phyloP scores from a whole-genome alignment of 2,888 invertebrate species.

The Hypsopygia costalis region DNA sequence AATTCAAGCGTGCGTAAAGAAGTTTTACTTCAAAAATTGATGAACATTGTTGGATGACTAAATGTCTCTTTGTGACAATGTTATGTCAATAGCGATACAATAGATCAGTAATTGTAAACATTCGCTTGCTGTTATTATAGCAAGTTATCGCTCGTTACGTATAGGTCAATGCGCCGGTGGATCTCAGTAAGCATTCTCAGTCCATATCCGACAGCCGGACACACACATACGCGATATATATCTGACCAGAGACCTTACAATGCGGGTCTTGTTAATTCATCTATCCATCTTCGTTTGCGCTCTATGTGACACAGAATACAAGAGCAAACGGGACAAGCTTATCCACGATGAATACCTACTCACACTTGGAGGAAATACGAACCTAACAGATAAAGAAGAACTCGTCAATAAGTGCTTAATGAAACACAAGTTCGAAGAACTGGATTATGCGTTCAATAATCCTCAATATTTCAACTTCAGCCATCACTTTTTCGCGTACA shows the following conservation, averaged over 20 bases:
- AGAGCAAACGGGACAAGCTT: constrained; percentile 55
- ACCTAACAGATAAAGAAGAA: constrained; percentile 68
- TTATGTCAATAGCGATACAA: neutral
- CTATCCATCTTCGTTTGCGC: constrained; percentile 15
- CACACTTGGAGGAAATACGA: constrained; percentile 73
- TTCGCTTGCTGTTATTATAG: constrained; percentile 1
- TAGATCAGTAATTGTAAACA: neutral
- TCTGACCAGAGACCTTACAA: constrained; percentile 11
- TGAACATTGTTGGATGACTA: too few relatives aligned
- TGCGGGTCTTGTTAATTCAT: constrained; percentile 11
- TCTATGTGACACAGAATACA: constrained; percentile 36
- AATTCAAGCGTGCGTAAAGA: too few relatives aligned
- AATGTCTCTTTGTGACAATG: too few relatives aligned
- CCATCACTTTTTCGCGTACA: constrained; percentile 83
- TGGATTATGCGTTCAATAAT: constrained; percentile 73
- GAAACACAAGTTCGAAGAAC: constrained; percentile 76
- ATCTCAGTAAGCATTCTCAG: constrained; percentile 18
- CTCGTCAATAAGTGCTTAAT: constrained; percentile 80
- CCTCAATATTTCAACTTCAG: constrained; percentile 83
- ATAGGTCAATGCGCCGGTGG: constrained; percentile 12
- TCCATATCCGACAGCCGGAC: constrained; percentile 10
- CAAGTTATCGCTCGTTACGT: neutral
- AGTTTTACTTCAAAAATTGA: too few relatives aligned
- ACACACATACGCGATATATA: constrained; percentile 1
- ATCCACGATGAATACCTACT: constrained; percentile 65